These are phyloP conservation scores for Sebastes minor DNA, from an alignment of 2,797 vertebrate species.

Conservation along the genomic window DNA sequence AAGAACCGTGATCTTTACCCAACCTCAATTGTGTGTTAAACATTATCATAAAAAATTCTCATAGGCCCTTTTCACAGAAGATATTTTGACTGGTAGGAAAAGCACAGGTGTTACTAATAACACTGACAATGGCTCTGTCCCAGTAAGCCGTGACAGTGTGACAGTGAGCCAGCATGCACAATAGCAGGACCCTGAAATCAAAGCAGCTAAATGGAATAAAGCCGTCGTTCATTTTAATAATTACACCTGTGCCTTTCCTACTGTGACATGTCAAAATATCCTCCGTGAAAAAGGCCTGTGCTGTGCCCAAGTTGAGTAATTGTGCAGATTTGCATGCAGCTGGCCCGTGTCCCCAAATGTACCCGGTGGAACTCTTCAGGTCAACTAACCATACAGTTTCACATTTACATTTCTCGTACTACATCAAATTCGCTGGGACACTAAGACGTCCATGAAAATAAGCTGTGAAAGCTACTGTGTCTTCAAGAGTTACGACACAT, in stretches of 20 bases:
- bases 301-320: background rate
- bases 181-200: background rate
- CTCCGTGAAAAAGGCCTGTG: background rate
- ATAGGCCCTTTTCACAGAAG: background rate
- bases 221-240: background rate
- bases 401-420: conserved; percentile 13
- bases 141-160: background rate
- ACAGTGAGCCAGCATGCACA: background rate
- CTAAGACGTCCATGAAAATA: conserved; percentile 43
- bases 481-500: conserved; percentile 68
- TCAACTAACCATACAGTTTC: background rate
- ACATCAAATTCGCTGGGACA: conserved; percentile 52
- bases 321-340: conserved; percentile 6
- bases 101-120: background rate
- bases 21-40: background rate
- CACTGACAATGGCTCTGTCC: background rate
- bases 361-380: background rate
- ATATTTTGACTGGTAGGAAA: background rate
- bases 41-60: background rate
- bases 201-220: conserved; percentile 6
- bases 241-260: background rate
- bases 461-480: conserved; percentile 48
- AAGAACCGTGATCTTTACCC: background rate
- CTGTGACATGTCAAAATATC: background rate
- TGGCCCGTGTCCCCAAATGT: background rate